Percentiles rank a stretch among this genome's conserved stretches.
Evolutionary conservation across 1,140 invertebrate species (phyloP).

Genomic region (Holcopasites calliopsidis): DNA sequence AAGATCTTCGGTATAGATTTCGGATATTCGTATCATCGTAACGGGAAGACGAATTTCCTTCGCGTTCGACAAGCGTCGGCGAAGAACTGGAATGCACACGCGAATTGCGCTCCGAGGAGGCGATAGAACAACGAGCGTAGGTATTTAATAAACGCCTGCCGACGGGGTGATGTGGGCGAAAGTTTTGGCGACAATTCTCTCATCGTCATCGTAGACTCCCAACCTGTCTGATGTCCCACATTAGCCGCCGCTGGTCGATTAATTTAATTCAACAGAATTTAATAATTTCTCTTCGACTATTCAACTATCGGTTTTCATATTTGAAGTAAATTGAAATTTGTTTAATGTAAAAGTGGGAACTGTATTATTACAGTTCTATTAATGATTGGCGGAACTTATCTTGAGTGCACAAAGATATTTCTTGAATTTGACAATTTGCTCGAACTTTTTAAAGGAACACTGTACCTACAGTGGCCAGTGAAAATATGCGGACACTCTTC

Average conservation of each 20-base stretch:
- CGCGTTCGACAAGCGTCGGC: background rate
- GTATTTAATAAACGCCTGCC: constrained; percentile 35
- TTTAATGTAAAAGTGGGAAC: too few species aligned
- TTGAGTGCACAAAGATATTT: too few species aligned
- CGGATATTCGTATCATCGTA: background rate
- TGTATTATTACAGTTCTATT: too few species aligned
- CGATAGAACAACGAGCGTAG: constrained; percentile 8
- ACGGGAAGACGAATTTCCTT: too few species aligned
- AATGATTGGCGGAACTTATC: too few species aligned
- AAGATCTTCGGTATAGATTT: background rate
- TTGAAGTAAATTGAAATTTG: too few species aligned
- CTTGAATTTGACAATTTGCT: too few species aligned
- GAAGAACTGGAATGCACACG: background rate
- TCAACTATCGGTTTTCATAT: too few species aligned
- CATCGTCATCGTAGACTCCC: background rate
- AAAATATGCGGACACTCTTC: too few species aligned
- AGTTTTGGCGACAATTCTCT: constrained; percentile 21
- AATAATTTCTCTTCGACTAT: too few species aligned
- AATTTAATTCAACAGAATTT: background rate
- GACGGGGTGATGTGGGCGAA: constrained; percentile 8
- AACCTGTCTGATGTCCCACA: background rate
- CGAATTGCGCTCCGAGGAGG: background rate
- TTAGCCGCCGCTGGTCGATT: background rate
- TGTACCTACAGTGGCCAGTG: too few species aligned
- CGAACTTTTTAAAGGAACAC: too few species aligned